Evolutionary conservation across 2,113 vertebrate species (phyloP).

Genomic region (Coptodon bakossiorum): DNA sequence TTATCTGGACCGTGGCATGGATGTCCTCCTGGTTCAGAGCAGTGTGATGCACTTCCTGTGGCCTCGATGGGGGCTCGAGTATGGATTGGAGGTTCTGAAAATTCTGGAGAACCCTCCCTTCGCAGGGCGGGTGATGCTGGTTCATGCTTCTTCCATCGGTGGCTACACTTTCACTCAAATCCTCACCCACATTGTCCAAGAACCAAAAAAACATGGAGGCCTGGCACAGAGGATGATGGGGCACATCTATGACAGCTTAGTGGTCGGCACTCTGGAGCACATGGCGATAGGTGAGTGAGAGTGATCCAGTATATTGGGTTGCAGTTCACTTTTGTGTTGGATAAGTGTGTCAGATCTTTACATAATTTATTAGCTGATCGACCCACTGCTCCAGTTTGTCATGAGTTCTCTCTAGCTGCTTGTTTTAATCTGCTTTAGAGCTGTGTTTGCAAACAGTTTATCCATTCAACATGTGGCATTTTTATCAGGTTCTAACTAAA

Average conservation of each 20-base stretch:
- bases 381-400: background rate
- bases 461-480: background rate
- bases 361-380: constrained; percentile 18
- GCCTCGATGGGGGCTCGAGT: constrained; percentile 55
- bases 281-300: constrained; percentile 62
- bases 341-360: constrained; percentile 4
- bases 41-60: constrained; percentile 52
- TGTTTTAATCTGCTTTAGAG: background rate
- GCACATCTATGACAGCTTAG: constrained; percentile 61
- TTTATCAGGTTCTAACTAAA: background rate
- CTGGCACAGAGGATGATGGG: constrained; percentile 41
- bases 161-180: constrained; percentile 61
- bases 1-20: constrained; percentile 46
- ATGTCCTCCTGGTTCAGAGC: constrained; percentile 57
- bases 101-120: constrained; percentile 53
- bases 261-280: constrained; percentile 52
- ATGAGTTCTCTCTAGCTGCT: background rate
- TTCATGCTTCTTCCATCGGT: constrained; percentile 57
- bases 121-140: constrained; percentile 16
- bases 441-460: background rate
- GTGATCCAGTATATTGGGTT: background rate
- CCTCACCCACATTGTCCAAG: constrained; percentile 33
- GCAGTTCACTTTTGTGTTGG: constrained; percentile 26
- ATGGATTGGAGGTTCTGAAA: constrained; percentile 42
- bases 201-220: background rate